Evolutionary conservation across 2,113 vertebrate genomes (phyloP), one percentile per base, ranked within the genome.

Genomic region (Brachionichthys hirsutus): DNA sequence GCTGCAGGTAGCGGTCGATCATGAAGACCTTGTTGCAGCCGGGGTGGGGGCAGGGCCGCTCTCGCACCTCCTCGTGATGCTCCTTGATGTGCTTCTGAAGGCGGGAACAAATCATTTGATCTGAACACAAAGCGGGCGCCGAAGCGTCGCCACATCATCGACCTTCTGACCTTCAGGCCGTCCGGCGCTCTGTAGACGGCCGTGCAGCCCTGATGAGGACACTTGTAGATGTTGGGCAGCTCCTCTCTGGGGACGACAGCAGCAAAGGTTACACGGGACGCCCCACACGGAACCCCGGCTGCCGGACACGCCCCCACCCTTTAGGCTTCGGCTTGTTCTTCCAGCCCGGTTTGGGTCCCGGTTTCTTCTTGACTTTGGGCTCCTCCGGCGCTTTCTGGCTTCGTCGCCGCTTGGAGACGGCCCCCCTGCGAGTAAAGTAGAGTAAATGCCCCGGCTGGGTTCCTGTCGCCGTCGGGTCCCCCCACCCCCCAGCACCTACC

Each of bases 21-120:
- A 98, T 95, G 83, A 99, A 99, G 4, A 99, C 95, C 73, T 99
- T 99, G 90, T 98, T 98, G 86, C 97, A 98, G 81, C 97, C 97
- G 0, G 97, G 97, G 51, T 99, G 95, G 46, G 97, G 96, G 13
- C 97, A 99, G 2, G 97, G 96, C 35, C 96, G 85, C 82, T 97
- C 95, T 17, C 94, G 88, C 9, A 98, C 92, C 71, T 99, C 96
- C 36, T 98, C 96, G 0, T 99, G 96, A 52, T 98, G 95, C 64
- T 98, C 96, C 57, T 97, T 98, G 16, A 98, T 94, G 82, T 98
- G 96, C 64, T 99, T 99, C 96, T 99, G 77, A 17, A 73, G n/a
- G n/a, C n/a, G n/a, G n/a, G 15, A 35, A 1, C n/a, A 1, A n/a
- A n/a, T n/a, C n/a, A n/a, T n/a, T n/a, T n/a, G n/a, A n/a, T n/a